Conservation (phyloP, 2,113 vertebrate species). For the Lontra canadensis region DNA sequence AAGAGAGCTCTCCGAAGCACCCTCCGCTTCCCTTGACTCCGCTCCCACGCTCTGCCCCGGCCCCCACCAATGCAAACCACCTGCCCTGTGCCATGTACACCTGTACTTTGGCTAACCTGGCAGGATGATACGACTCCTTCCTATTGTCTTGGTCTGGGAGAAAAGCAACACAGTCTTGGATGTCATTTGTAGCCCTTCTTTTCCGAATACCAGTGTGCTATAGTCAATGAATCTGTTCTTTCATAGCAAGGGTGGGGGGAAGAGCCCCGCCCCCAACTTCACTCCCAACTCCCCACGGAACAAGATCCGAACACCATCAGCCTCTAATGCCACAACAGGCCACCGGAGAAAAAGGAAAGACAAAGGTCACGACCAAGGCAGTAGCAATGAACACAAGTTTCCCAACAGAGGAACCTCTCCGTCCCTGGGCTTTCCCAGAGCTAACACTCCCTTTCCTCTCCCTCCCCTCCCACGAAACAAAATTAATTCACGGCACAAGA, state of each 20-base stretch:
- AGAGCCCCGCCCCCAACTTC: not conserved
- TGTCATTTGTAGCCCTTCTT: constrained; percentile 16
- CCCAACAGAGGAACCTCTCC: constrained; percentile 47
- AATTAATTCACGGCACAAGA: constrained; percentile 65
- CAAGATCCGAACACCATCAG: constrained; percentile 23
- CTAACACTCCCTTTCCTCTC: not conserved
- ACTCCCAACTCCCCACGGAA: not conserved
- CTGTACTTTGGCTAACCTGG: constrained; percentile 51
- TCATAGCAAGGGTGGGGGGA: not conserved
- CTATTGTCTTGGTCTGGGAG: not conserved
- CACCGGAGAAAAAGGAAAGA: constrained; percentile 56
- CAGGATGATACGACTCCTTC: not conserved
- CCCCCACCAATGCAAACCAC: not conserved
- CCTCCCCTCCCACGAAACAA: constrained; percentile 26
- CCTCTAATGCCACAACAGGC: constrained; percentile 60
- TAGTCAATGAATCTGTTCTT: constrained; percentile 10
- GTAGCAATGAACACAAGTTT: constrained; percentile 56
- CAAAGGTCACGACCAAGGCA: constrained; percentile 55
- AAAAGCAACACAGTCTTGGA: constrained; percentile 46
- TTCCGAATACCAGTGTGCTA: constrained; percentile 9
- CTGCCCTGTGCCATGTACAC: constrained; percentile 6
- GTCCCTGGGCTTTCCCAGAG: constrained; percentile 26
- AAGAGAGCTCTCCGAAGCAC: constrained; percentile 50
- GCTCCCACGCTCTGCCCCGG: not conserved
- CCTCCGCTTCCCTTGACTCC: not conserved